These are phyloP conservation scores for Papilio polyxenes DNA, from an alignment of 1,140 invertebrate species.

Conservation along the genomic window DNA sequence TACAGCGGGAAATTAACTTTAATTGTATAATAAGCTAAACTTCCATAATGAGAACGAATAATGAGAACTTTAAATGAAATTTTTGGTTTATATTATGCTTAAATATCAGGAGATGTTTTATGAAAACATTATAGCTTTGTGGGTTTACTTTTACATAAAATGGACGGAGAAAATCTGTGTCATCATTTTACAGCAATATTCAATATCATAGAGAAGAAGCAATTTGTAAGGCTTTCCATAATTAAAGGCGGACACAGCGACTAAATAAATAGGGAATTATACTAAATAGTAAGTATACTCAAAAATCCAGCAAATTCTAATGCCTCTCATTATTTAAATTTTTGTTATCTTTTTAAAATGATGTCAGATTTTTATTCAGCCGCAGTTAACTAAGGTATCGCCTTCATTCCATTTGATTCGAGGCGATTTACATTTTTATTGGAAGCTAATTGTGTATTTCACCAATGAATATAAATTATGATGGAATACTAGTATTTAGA, in stretches of 20 bases:
- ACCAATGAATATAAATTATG: neutral
- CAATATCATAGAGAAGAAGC: neutral
- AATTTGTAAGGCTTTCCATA: neutral
- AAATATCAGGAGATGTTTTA: neutral
- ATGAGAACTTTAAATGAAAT: neutral
- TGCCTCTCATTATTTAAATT: too few relatives aligned
- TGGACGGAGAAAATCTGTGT: too few relatives aligned
- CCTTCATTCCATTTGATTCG: slow-evolving; percentile 5
- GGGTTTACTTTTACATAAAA: too few relatives aligned
- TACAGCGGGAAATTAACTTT: neutral
- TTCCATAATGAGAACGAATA: too few relatives aligned
- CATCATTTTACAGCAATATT: neutral
- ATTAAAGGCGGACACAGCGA: neutral
- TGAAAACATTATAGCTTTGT: too few relatives aligned
- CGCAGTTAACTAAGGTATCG: neutral
- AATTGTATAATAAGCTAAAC: neutral
- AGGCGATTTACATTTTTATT: slow-evolving; percentile 18
- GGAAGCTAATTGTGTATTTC: neutral
- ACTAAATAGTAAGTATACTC: neutral
- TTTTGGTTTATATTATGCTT: neutral
- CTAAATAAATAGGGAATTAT: neutral
- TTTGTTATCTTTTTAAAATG: too few relatives aligned
- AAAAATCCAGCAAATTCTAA: too few relatives aligned
- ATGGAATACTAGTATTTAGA: neutral
- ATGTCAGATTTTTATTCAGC: neutral